A percentile compares a stretch with the other conserved stretches of the same genome.
phyloP scores from a whole-genome alignment of 2,888 invertebrate species.

The Cylindroiulus punctatus region DNA sequence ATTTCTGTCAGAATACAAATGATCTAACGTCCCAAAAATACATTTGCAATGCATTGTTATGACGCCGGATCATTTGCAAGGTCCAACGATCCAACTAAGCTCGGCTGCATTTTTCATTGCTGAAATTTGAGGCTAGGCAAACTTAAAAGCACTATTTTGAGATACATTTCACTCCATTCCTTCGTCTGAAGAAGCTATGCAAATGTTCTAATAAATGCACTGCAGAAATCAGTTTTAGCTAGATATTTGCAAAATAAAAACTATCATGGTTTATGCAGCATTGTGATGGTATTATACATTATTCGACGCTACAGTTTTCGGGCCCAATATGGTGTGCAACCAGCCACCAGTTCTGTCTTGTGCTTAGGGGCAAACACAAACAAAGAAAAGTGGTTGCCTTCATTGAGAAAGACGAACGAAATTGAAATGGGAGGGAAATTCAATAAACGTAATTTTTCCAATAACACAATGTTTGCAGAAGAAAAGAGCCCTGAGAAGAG shows the following conservation, averaged over 20 bases:
- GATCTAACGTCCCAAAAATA: slow-evolving; percentile 28
- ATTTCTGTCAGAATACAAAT: slow-evolving; percentile 50
- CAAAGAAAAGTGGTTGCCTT: slow-evolving; percentile 8
- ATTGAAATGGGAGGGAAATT: slow-evolving; percentile 13
- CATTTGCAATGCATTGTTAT: slow-evolving; percentile 47
- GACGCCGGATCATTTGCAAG: not conserved
- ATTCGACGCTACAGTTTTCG: not conserved
- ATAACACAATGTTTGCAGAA: slow-evolving; percentile 27
- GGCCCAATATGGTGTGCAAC: not conserved
- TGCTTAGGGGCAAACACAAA: slow-evolving; percentile 24
- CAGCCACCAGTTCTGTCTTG: not conserved
- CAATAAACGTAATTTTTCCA: slow-evolving; percentile 28
- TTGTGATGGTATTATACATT: not conserved
- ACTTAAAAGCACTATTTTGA: not conserved
- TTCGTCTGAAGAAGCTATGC: not conserved
- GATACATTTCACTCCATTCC: not conserved
- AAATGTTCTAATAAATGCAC: not conserved
- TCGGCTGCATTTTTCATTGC: slow-evolving; percentile 11
- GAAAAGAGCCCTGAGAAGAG: slow-evolving; percentile 35
- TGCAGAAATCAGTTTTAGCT: not conserved
- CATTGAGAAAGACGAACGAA: not conserved
- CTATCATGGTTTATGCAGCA: not conserved
- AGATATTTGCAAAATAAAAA: not conserved
- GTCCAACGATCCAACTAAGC: slow-evolving; percentile 22
- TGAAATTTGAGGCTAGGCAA: not conserved